phyloP scores from a whole-genome alignment of 23 tunicate species.

The Diplosoma virens region DNA sequence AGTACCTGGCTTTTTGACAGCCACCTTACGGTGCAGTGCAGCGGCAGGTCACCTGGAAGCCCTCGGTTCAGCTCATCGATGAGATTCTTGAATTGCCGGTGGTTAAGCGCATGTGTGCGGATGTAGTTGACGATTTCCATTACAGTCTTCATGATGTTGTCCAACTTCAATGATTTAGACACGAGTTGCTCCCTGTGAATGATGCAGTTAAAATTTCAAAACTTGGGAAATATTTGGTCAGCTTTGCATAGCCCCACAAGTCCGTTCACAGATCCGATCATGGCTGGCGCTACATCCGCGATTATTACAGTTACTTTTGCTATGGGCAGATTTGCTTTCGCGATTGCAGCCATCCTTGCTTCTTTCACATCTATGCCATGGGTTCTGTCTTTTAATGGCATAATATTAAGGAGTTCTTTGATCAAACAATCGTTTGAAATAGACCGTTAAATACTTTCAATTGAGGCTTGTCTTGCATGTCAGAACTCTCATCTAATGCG shows the following conservation, averaged over 20 bases:
- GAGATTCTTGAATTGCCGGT: conserved; percentile 48
- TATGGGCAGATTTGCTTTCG: conserved; percentile 13
- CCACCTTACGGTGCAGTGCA: conserved; percentile 36
- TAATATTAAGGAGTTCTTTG: conserved; percentile 35
- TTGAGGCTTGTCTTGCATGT: conserved; percentile 34
- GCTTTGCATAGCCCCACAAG: conserved; percentile 34
- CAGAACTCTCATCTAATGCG: conserved; percentile 28
- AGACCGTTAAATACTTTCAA: conserved; percentile 28
- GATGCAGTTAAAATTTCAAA: conserved; percentile 11
- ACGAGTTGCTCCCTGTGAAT: conserved; percentile 18
- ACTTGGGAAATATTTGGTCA: conserved; percentile 24
- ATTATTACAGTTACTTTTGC: conserved; percentile 8
- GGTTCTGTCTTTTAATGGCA: conserved; percentile 34
- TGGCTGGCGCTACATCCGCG: conserved; percentile 22
- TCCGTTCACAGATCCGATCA: conserved; percentile 28
- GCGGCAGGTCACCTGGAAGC: conserved; percentile 45
- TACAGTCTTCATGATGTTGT: conserved; percentile 27
- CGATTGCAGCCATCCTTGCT: neutral
- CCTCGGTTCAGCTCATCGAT: conserved; percentile 40
- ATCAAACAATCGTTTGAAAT: conserved; percentile 1
- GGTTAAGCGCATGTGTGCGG: conserved; percentile 50
- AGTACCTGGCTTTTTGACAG: too few species aligned
- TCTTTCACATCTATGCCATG: conserved; percentile 16
- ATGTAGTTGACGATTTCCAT: conserved; percentile 24
- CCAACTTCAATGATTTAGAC: conserved; percentile 28